Percentiles rank a stretch among this genome's conserved stretches.
phyloP scores from a whole-genome alignment of 2,797 vertebrate genomes.

The Champsocephalus gunnari region DNA sequence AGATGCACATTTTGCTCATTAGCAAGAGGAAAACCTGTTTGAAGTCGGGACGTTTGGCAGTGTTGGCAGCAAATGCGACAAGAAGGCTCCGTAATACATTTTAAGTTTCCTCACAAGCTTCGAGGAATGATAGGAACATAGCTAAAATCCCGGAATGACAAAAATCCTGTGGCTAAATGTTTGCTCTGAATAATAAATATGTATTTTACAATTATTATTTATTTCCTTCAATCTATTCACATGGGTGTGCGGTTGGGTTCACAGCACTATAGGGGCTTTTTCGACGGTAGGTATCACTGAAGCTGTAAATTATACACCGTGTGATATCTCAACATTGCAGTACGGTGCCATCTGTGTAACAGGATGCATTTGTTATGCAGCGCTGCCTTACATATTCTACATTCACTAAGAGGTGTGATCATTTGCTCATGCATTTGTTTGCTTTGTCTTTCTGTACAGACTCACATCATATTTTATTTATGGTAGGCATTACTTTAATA shows the following conservation, averaged over 20 bases:
- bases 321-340: constrained; percentile 69
- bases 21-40: constrained; percentile 70
- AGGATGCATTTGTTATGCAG: constrained; percentile 51
- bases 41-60: constrained; percentile 73
- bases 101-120: constrained; percentile 52
- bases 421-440: background rate
- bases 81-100: constrained; percentile 60
- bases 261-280: constrained; percentile 45
- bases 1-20: constrained; percentile 76
- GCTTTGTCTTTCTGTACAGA: background rate
- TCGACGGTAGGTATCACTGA: constrained; percentile 55
- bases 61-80: constrained; percentile 62
- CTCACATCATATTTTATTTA: no score
- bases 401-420: constrained; percentile 42
- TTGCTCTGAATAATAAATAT: constrained; percentile 36
- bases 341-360: constrained; percentile 64
- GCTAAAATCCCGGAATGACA: constrained; percentile 28
- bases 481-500: no score
- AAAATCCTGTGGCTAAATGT: constrained; percentile 48
- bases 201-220: background rate
- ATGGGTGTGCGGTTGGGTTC: constrained; percentile 39
- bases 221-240: constrained; percentile 20
- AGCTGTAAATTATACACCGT: constrained; percentile 77
- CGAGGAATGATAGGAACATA: constrained; percentile 39
- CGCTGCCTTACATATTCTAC: constrained; percentile 31